These are phyloP conservation scores for Lasioglossum zephyrum DNA, from an alignment of 2,888 invertebrate species.

Conservation along the genomic window DNA sequence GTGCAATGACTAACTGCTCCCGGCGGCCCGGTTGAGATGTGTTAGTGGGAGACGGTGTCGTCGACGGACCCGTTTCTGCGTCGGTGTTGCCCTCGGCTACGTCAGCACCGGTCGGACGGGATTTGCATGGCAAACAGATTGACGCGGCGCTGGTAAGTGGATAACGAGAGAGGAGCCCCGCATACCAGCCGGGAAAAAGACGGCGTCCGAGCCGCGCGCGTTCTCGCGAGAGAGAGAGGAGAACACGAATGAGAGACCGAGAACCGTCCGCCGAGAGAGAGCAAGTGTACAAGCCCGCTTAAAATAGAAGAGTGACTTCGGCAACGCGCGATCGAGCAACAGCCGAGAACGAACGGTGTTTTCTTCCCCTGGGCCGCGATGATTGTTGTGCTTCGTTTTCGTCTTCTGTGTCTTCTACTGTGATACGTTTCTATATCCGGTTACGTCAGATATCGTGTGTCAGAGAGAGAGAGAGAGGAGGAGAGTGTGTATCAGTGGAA, in stretches of 20 bases:
- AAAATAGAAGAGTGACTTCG: constrained; percentile 71
- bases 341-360: constrained; percentile 28
- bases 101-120: constrained; percentile 81
- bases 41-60: constrained; percentile 79
- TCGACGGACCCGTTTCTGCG: constrained; percentile 69
- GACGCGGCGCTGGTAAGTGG: constrained; percentile 82
- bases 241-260: constrained; percentile 46
- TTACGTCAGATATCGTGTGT: constrained; percentile 2
- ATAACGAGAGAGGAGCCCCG: constrained; percentile 78
- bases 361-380: constrained; percentile 40
- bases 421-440: constrained; percentile 61
- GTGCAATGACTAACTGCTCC: constrained; percentile 80
- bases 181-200: constrained; percentile 57
- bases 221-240: constrained; percentile 32
- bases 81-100: constrained; percentile 72
- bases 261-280: constrained; percentile 62
- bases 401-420: constrained; percentile 36
- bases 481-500: constrained; percentile 5
- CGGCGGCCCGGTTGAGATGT: constrained; percentile 69
- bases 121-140: constrained; percentile 84
- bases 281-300: constrained; percentile 63
- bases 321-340: constrained; percentile 34
- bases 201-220: constrained; percentile 38
- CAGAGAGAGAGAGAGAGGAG: neutral
- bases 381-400: constrained; percentile 29